Percentiles rank a stretch among this genome's conserved stretches.
These are phyloP conservation scores for Arizona elegans DNA, from an alignment of 2,113 vertebrate genomes.

Conservation along the genomic window DNA sequence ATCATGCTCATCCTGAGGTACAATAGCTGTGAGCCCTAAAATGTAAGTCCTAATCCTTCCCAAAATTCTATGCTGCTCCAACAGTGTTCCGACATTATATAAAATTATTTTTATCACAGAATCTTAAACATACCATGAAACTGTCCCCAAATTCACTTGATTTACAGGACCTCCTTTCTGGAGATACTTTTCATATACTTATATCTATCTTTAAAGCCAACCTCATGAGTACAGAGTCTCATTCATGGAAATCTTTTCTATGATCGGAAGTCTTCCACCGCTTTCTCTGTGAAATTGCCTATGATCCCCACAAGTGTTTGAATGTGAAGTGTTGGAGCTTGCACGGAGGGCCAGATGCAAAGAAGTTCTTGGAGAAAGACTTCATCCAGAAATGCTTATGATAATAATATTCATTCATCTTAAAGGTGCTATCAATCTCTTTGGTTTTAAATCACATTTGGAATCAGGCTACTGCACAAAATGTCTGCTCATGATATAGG, in stretches of 20 bases:
- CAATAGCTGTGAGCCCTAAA: not conserved
- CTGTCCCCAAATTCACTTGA: not conserved
- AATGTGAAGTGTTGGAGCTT: not conserved
- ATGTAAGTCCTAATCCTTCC: not conserved
- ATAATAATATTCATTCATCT: not conserved
- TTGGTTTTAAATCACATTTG: not conserved
- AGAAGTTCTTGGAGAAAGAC: not conserved
- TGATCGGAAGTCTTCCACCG: not conserved
- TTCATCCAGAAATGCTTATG: not conserved
- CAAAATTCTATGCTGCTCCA: not conserved
- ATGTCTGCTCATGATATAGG: not conserved
- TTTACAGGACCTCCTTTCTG: constrained; percentile 4
- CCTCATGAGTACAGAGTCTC: not conserved
- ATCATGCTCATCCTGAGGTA: not conserved
- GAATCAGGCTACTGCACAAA: not conserved
- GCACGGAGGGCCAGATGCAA: not conserved
- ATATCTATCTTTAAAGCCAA: not conserved
- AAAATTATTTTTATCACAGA: not conserved
- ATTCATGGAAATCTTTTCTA: constrained; percentile 9
- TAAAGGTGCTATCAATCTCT: not conserved
- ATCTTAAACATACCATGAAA: not conserved
- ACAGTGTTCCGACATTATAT: not conserved
- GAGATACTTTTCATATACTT: not conserved
- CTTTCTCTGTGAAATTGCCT: not conserved
- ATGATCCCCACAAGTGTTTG: not conserved